Conservation (phyloP, 2,888 invertebrate species). For the Caenorhabditis angaria region DNA sequence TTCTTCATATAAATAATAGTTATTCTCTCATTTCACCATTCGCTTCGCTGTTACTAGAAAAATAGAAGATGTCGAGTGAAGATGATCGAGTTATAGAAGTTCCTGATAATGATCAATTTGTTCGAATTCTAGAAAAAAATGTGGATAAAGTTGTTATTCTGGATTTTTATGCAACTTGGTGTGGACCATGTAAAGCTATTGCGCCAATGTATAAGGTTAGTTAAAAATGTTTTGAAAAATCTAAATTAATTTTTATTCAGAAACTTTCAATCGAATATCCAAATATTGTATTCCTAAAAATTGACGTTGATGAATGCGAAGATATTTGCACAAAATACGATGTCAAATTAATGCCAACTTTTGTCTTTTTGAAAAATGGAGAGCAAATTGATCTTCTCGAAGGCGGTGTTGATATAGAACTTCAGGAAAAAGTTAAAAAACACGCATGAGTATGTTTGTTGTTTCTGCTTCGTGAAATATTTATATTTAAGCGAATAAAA, state of each 20-base stretch:
- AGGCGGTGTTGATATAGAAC: constrained; percentile 64
- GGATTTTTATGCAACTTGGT: constrained; percentile 67
- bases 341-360: constrained; percentile 71
- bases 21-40: not conserved
- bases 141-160: constrained; percentile 50
- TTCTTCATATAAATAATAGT: constrained; percentile 2
- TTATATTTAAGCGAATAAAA: not conserved
- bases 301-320: constrained; percentile 64
- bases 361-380: constrained; percentile 67
- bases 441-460: not conserved
- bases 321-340: constrained; percentile 61
- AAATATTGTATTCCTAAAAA: constrained; percentile 53
- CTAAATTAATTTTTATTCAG: constrained; percentile 26
- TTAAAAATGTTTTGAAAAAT: constrained; percentile 8
- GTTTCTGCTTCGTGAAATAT: constrained; percentile 3
- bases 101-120: not conserved
- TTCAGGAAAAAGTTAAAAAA: constrained; percentile 22
- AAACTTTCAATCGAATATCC: constrained; percentile 49
- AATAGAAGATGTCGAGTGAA: not conserved
- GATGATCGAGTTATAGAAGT: not conserved
- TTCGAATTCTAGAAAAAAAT: not conserved
- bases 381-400: constrained; percentile 58
- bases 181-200: constrained; percentile 64
- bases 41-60: not conserved
- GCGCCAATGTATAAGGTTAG: constrained; percentile 54